A percentile compares a stretch with the other conserved stretches of the same genome.
phyloP scores from a whole-genome alignment of 2,888 invertebrate species.

The Dichetophora obliterata region DNA sequence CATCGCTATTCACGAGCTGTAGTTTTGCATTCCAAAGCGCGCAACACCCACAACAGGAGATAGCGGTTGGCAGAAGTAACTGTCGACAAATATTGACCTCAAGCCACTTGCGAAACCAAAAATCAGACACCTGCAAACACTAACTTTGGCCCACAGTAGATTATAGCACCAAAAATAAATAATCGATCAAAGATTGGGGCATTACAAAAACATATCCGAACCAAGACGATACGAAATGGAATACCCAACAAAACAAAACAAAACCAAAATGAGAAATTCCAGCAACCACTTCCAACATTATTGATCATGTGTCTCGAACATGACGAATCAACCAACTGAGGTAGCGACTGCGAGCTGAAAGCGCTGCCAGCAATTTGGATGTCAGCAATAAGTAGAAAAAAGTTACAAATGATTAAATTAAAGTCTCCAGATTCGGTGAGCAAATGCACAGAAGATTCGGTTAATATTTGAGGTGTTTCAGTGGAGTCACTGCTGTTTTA shows the following conservation, averaged over 20 bases:
- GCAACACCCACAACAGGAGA: not conserved
- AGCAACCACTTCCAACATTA: constrained; percentile 44
- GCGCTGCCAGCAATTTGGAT: not conserved
- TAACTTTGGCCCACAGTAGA: not conserved
- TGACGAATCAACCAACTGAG: not conserved
- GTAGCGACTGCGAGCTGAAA: not conserved
- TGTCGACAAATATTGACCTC: not conserved
- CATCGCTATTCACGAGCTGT: not conserved
- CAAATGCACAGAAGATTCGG: not conserved
- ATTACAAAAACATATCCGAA: not conserved
- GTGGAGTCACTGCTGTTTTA: not conserved
- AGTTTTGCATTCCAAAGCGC: not conserved
- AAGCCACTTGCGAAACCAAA: not conserved
- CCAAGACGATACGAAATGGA: not conserved
- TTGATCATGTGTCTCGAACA: constrained; percentile 42
- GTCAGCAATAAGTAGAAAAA: constrained; percentile 1
- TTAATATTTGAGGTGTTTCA: too few species aligned
- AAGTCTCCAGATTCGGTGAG: not conserved
- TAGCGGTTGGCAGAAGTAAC: too few species aligned
- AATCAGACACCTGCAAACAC: not conserved
- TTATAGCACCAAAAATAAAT: not conserved
- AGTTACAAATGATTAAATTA: not conserved
- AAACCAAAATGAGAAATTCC: constrained; percentile 34
- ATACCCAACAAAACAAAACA: constrained; percentile 33
- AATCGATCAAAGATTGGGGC: too few species aligned